These are phyloP conservation scores for Panulirus ornatus DNA, from an alignment of 1,140 invertebrate species.

Conservation along the genomic window DNA sequence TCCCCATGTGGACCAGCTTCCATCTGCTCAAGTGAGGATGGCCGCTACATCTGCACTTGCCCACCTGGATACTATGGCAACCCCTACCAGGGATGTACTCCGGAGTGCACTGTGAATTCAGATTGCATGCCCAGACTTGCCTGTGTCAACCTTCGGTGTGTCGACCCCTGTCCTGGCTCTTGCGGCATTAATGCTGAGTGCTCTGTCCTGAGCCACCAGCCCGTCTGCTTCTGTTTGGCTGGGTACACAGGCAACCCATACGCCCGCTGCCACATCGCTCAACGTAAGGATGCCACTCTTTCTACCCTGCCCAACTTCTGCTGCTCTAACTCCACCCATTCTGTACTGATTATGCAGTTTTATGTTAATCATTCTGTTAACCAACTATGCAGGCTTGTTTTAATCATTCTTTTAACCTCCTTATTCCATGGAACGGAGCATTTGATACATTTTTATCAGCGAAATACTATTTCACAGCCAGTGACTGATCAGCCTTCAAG, in stretches of 20 bases:
- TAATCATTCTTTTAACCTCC: constrained; percentile 76
- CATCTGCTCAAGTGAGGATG: constrained; percentile 72
- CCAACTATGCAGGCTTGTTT: constrained; percentile 75
- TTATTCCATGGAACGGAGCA: too few relatives aligned
- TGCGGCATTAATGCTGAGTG: constrained; percentile 88
- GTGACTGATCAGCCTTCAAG: neutral
- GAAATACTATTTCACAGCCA: too few relatives aligned
- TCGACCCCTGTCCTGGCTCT: constrained; percentile 85
- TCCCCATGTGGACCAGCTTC: constrained; percentile 80
- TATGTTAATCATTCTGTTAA: too few relatives aligned
- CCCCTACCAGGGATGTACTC: constrained; percentile 88
- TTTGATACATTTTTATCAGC: too few relatives aligned
- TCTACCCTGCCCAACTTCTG: too few relatives aligned
- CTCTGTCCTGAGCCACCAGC: constrained; percentile 86
- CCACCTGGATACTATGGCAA: constrained; percentile 89
- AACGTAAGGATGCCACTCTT: constrained; percentile 68
- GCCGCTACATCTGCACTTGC: constrained; percentile 85
- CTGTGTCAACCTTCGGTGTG: constrained; percentile 84
- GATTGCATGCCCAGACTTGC: constrained; percentile 89
- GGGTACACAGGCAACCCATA: constrained; percentile 78
- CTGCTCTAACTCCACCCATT: too few relatives aligned
- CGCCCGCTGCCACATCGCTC: constrained; percentile 76
- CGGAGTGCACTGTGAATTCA: constrained; percentile 85
- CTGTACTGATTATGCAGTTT: too few relatives aligned
- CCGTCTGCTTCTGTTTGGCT: constrained; percentile 78